A percentile compares a stretch with the other conserved stretches of the same genome.
These are phyloP conservation scores for Avahi laniger DNA, from an alignment of 2,797 vertebrate species.

Conservation along the genomic window DNA sequence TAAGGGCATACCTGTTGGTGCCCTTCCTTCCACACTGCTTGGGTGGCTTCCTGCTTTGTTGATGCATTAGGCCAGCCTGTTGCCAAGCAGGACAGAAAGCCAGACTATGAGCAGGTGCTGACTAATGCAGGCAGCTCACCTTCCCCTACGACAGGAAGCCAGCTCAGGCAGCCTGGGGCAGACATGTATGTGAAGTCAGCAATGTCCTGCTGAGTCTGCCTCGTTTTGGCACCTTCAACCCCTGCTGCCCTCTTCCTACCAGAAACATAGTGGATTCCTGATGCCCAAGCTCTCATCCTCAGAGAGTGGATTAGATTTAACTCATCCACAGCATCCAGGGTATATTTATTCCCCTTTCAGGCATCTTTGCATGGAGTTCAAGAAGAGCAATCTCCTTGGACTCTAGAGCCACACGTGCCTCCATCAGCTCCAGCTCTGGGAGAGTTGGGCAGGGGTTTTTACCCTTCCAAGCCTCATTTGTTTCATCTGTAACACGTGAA, in stretches of 20 bases:
- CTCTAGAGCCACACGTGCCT: not conserved
- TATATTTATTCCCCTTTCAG: not conserved
- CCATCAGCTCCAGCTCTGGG: not conserved
- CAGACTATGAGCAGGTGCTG: not conserved
- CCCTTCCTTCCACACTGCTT: not conserved
- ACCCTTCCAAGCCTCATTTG: not conserved
- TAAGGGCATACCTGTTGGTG: not conserved
- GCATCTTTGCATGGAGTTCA: not conserved
- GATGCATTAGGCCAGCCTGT: not conserved
- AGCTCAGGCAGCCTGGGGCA: not conserved
- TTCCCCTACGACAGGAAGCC: not conserved
- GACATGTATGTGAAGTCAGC: not conserved
- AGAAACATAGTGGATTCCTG: not conserved
- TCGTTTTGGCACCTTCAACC: not conserved
- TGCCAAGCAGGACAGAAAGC: not conserved
- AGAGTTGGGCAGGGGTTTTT: not conserved
- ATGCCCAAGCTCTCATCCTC: not conserved
- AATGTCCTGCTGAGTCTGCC: not conserved
- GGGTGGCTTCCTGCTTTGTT: not conserved
- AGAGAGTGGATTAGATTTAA: not conserved
- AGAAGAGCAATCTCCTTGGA: not conserved
- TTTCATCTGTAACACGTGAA: not conserved
- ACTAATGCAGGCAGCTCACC: not conserved
- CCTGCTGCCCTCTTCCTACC: not conserved
- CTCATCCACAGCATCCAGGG: not conserved